These are phyloP conservation scores for Sinotaia quadrata DNA, from an alignment of 2,888 invertebrate species.

Conservation along the genomic window DNA sequence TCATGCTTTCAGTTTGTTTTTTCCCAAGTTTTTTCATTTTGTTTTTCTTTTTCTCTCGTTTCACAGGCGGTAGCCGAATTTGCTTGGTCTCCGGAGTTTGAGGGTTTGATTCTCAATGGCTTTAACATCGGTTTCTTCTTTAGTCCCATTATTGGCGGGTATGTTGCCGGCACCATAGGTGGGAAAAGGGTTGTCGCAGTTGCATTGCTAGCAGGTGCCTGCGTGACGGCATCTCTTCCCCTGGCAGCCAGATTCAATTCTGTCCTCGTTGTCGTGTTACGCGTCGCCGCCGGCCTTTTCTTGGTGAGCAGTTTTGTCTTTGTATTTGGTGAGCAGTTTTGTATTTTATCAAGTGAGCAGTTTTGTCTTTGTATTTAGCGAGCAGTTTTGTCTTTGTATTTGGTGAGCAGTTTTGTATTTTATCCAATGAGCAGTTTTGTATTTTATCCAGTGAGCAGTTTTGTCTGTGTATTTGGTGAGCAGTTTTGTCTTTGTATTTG, in stretches of 20 bases:
- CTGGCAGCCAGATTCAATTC: slow-evolving; percentile 81
- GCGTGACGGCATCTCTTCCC: slow-evolving; percentile 87
- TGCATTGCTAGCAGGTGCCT: slow-evolving; percentile 85
- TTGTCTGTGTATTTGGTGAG: no score
- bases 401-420: no score
- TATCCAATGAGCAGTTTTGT: no score
- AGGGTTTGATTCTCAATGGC: slow-evolving; percentile 62
- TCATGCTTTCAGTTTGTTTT: no score
- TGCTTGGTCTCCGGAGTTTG: slow-evolving; percentile 56
- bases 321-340: no score
- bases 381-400: no score
- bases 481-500: no score
- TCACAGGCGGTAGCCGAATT: slow-evolving; percentile 48
- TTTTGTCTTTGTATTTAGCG: no score
- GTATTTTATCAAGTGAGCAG: no score
- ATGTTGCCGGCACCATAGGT: slow-evolving; percentile 84
- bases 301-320: slow-evolving; percentile 79
- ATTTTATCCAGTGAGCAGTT: no score
- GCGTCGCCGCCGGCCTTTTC: slow-evolving; percentile 86
- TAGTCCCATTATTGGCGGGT: slow-evolving; percentile 65
- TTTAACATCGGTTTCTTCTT: slow-evolving; percentile 68
- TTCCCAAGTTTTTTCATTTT: no score
- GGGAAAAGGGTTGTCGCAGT: slow-evolving; percentile 88
- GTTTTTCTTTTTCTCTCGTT: background rate
- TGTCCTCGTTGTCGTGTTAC: slow-evolving; percentile 79